Percentiles rank a stretch among this genome's conserved stretches.
These are phyloP conservation scores for Oxygymnocypris stewartii DNA, from an alignment of 2,113 vertebrate species.

Conservation along the genomic window DNA sequence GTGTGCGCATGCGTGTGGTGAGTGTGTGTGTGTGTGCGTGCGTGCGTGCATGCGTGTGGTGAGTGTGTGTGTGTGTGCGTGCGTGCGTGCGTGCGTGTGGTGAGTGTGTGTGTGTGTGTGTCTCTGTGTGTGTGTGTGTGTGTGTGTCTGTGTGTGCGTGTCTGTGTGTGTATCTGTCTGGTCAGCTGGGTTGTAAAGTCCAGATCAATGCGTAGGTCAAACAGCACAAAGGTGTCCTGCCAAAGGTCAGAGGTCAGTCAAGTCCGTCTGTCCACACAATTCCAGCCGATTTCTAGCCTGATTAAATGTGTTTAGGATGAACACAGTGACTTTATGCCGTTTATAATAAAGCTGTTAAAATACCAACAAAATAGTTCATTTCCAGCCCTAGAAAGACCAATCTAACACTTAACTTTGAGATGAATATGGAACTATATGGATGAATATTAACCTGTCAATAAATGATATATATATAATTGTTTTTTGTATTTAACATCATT, in stretches of 20 bases:
- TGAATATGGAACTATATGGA: too few species aligned
- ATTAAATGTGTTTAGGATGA: slow-evolving; percentile 58
- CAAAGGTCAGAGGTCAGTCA: slow-evolving; percentile 77
- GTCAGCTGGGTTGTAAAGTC: slow-evolving; percentile 74
- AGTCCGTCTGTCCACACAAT: slow-evolving; percentile 73
- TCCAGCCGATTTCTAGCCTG: slow-evolving; percentile 52
- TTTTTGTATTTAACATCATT: not conserved
- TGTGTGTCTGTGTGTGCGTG: not conserved
- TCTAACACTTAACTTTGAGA: not conserved
- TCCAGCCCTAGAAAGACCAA: not conserved
- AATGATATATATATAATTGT: not conserved
- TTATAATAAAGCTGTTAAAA: not conserved
- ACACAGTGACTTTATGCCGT: not conserved
- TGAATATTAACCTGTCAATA: not conserved
- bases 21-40: too few species aligned
- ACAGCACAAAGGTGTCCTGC: slow-evolving; percentile 79
- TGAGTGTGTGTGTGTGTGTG: too few species aligned
- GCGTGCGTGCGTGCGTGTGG: too few species aligned
- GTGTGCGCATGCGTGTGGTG: too few species aligned
- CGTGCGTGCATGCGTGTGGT: too few species aligned
- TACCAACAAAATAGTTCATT: not conserved
- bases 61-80: too few species aligned
- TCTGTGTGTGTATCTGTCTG: slow-evolving; percentile 38
- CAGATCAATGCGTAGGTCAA: slow-evolving; percentile 83
- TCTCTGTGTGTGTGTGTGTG: too few species aligned